phyloP scores from a whole-genome alignment of 2,113 vertebrate species.

The Thamnophis sirtalis region DNA sequence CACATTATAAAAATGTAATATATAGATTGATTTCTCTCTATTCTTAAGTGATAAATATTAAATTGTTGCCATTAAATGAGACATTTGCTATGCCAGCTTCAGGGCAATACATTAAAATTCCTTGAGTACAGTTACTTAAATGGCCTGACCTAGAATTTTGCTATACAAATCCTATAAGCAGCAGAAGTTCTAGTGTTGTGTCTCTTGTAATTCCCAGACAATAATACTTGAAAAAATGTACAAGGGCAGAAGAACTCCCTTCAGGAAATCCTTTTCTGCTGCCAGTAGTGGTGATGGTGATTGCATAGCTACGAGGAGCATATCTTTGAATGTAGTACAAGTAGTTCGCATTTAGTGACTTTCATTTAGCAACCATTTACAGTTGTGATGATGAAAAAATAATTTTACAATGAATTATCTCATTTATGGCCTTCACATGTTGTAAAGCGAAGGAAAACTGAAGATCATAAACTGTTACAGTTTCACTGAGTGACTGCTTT shows the following conservation, averaged over 20 bases:
- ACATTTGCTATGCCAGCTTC: neutral
- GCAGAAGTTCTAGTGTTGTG: neutral
- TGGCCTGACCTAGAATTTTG: neutral
- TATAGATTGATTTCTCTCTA: neutral
- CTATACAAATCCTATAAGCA: neutral
- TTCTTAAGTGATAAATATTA: neutral
- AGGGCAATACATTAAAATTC: neutral
- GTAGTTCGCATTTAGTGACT: neutral
- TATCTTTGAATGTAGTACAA: neutral
- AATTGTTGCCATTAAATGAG: neutral
- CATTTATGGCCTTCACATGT: neutral
- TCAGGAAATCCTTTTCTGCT: neutral
- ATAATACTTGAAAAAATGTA: neutral
- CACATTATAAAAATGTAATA: neutral
- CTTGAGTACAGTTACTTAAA: neutral
- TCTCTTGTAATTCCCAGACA: neutral
- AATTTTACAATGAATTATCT: neutral
- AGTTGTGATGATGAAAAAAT: neutral
- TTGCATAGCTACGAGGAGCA: neutral
- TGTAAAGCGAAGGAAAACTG: neutral
- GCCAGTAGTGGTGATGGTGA: neutral
- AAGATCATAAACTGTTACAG: neutral
- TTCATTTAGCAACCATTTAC: neutral
- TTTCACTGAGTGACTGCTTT: neutral
- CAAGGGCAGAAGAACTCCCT: neutral